Evolutionary conservation across 2,888 invertebrate species (phyloP).

Genomic region (Clivina fossor): DNA sequence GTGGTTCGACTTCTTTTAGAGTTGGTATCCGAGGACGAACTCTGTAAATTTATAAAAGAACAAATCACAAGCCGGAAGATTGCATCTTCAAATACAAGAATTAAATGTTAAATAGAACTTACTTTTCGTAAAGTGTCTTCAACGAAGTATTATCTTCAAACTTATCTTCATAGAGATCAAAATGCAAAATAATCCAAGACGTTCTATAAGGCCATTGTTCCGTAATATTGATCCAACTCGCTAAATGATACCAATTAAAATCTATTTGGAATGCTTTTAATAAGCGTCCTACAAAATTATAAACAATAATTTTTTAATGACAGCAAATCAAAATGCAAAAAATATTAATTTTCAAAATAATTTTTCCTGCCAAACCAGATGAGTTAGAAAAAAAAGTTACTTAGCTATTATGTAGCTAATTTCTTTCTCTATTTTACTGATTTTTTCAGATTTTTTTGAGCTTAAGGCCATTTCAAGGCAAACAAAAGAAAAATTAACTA

Average conservation of each 20-base stretch:
- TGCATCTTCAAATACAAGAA: background rate
- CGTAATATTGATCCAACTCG: slow-evolving; percentile 97
- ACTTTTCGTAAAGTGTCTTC: slow-evolving; percentile 93
- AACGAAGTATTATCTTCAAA: slow-evolving; percentile 85
- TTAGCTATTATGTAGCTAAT: too few species aligned
- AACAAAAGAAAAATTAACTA: too few species aligned
- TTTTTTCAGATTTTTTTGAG: too few species aligned
- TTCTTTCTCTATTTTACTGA: too few species aligned
- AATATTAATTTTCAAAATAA: too few species aligned
- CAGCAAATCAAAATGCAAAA: too few species aligned
- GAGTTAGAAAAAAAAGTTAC: too few species aligned
- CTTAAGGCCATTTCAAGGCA: too few species aligned
- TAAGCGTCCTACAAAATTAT: slow-evolving; percentile 78
- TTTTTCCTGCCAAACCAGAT: too few species aligned
- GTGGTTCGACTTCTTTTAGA: slow-evolving; percentile 83
- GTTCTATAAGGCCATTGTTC: slow-evolving; percentile 99
- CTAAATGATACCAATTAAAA: slow-evolving; percentile 98
- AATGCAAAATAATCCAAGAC: slow-evolving; percentile 95
- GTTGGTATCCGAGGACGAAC: slow-evolving; percentile 80
- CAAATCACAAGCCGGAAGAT: too few species aligned
- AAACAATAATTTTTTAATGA: slow-evolving; percentile 11
- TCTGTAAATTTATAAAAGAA: slow-evolving; percentile 53
- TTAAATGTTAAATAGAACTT: slow-evolving; percentile 46
- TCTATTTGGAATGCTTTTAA: slow-evolving; percentile 98
- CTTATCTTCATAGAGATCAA: slow-evolving; percentile 84